Base-by-base conservation (phyloP, 1,140 invertebrate species). In the Onthophagus taurus region DNA sequence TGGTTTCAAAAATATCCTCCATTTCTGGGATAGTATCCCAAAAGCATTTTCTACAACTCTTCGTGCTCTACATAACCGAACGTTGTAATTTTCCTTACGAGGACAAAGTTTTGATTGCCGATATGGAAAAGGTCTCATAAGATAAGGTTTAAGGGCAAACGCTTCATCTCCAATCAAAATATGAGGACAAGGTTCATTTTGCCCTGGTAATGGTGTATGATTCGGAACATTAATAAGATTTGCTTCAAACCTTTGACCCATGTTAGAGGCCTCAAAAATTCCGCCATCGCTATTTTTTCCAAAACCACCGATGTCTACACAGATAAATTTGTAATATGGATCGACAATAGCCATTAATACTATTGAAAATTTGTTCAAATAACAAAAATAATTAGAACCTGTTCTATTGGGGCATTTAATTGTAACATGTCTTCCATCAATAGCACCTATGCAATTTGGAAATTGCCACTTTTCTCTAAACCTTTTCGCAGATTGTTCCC, bases 41-140 rank as follows among this genome's bases (percentile, higher is more conserved):
- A 71, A 71, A 6, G 61, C 59, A 59, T 65, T 68, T 59, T 69
- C 61, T 31, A 68, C 57, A 16, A 55, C 42, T 60, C 33, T 37
- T 51, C 63, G 51, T 26, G 63, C 62, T 47, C 61, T 52, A 38
- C 55, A 63, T 30, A 68, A 48, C 41, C 64, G 26, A 8, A 11
- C 44, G 47, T 54, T 56, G 48, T 47, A 53, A 17, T 38, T 58
- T 44, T 47, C 42, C 33, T 54, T 55, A 11, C 24, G 13, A 34
- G 12, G 36, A 41, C 55, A 42, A 18, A 9, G 16, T 37, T 36
- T 4, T 11, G 36, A 31, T 45, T 52, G 47, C 35, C 26, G 42
- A 17, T 49, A 47, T 16, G 54, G 49, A 31, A 26, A 55, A 13
- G 61, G 64, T 34, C 53, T 48, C 55, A 66, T 53, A 39, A 63